These are phyloP conservation scores for Zaprionus camerounensis DNA, from an alignment of 1,140 invertebrate species.

Conservation along the genomic window DNA sequence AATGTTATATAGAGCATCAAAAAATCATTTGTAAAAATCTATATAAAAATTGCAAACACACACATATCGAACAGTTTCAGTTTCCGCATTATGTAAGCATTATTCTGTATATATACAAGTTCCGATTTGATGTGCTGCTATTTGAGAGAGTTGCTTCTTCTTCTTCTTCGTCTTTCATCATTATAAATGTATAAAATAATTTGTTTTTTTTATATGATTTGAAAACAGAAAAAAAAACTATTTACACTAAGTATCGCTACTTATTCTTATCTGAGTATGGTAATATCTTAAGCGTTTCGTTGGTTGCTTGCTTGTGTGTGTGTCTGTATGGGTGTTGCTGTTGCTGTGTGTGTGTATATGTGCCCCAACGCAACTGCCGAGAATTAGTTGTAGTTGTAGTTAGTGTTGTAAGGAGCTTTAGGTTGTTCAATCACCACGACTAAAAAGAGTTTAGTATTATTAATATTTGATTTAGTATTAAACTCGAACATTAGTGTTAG, in stretches of 20 bases:
- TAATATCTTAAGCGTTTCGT: slow-evolving; percentile 77
- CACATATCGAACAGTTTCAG: slow-evolving; percentile 12
- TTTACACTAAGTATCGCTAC: slow-evolving; percentile 67
- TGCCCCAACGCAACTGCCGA: slow-evolving; percentile 32
- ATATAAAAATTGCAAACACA: slow-evolving; percentile 20
- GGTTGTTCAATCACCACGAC: not conserved
- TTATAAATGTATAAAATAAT: slow-evolving; percentile 11
- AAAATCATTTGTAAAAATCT: slow-evolving; percentile 24
- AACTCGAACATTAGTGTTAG: not conserved
- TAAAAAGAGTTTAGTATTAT: not conserved
- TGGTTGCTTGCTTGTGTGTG: slow-evolving; percentile 19
- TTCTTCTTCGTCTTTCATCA: not conserved
- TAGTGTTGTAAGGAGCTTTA: slow-evolving; percentile 5
- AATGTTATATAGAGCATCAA: slow-evolving; percentile 2
- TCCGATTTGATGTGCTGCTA: slow-evolving; percentile 4
- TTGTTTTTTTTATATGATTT: slow-evolving; percentile 8
- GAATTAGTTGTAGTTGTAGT: slow-evolving; percentile 6
- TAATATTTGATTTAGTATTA: not conserved
- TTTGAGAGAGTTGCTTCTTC: slow-evolving; percentile 10
- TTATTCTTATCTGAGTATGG: slow-evolving; percentile 72
- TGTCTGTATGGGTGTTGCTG: slow-evolving; percentile 24
- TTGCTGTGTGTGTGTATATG: slow-evolving; percentile 1
- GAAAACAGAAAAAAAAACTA: slow-evolving; percentile 61
- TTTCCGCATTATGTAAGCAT: slow-evolving; percentile 11
- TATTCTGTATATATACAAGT: slow-evolving; percentile 30